Conservation (phyloP, 35 echinoderm and acorn worm genomes). For the Nesometra sesokonis region DNA sequence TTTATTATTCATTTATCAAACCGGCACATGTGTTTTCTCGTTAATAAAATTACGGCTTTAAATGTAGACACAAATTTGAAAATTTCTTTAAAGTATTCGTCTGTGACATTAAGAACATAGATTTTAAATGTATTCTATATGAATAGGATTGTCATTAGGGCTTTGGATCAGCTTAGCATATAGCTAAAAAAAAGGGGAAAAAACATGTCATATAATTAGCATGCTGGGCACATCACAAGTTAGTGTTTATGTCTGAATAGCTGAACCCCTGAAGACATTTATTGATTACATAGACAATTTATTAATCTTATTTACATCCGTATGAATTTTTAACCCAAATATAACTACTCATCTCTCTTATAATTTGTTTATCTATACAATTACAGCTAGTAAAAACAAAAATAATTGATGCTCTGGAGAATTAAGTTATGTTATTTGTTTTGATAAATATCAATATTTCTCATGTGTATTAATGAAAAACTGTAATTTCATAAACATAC, state of each 20-base stretch:
- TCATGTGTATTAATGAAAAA: no score
- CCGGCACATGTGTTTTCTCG: not conserved
- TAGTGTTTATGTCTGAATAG: not conserved
- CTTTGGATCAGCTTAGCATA: not conserved
- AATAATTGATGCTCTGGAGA: no score
- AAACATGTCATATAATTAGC: not conserved
- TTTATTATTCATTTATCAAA: not conserved
- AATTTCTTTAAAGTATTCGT: not conserved
- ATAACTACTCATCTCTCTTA: no score
- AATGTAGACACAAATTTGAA: not conserved
- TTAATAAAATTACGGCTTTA: not conserved
- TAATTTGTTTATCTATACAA: no score
- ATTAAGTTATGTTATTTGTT: no score
- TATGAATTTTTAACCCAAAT: no score
- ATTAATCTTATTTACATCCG: not conserved
- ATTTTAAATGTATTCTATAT: no score
- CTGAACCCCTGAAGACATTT: not conserved
- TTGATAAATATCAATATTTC: no score
- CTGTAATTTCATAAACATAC: no score
- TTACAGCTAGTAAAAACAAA: no score
- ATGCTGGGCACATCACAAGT: not conserved
- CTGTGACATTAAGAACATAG: no score
- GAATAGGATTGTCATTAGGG: not conserved
- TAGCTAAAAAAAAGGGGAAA: not conserved
- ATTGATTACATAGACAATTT: not conserved